Base-by-base conservation (phyloP, 1,140 invertebrate genomes). In the Theocolax elegans region DNA sequence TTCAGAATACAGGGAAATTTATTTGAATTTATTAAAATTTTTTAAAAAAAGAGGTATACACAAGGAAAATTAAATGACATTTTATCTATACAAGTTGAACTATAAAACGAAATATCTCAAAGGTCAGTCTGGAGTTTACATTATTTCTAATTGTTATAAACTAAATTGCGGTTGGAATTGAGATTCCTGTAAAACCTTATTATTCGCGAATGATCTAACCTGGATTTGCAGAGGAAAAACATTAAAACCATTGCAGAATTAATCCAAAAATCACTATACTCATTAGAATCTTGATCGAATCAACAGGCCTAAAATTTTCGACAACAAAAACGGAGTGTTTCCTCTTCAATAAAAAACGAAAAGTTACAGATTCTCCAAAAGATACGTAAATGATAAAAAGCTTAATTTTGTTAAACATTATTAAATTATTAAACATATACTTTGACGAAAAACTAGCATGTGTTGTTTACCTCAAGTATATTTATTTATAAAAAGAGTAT, bases 271-370 rank as follows among this genome's bases (percentile, higher is more conserved):
- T 35, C 46, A 10, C 21, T 56, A 6, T 27, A 71, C 38, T n/a
- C 35, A n/a, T 31, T 73, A 9, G 17, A 67, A 49, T 6, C 58
- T 21, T 69, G 54, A 62, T 46, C 67, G 31, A 8, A 46, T n/a
- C 17, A 29, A 53, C 74, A 10, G 72, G 72, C 19, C 69, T 72
- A n/a, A 72, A 72, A 66, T 75, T 73, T 19, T 75, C 74, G 19
- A 19, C 1, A 21, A 60, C 42, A 49, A 73, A 75, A 70, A 48
- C 69, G 0, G 2, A 68, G 17, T 74, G 29, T 23, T 71, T 72
- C 66, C 0, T 75, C 73, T 31, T 44, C 69, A 42, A 71, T 48
- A 67, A 27, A 15, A 4, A 53, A 44, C 12, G 15, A n/a, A 42
- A 59, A 29, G 10, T 44, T 23, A 8, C 17, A 1, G 27, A 59